Evolutionary conservation across 2,113 vertebrate species (phyloP).

Genomic region (Vidua macroura): DNA sequence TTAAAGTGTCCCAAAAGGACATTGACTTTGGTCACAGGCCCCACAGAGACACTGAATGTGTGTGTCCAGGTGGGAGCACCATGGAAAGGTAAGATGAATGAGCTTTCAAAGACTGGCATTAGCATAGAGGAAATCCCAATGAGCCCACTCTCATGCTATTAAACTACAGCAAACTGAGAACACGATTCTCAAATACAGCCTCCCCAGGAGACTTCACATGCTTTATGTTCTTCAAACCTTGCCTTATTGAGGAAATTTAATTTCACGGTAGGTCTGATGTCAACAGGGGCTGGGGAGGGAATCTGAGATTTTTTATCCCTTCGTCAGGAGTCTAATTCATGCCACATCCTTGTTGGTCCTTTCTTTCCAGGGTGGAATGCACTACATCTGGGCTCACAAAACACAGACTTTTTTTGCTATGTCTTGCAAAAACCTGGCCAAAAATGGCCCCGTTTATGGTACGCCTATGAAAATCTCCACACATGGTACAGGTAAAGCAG

Average conservation of each 20-base stretch:
- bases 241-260: background rate
- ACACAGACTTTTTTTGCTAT: background rate
- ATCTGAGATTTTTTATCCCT: background rate
- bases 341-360: background rate
- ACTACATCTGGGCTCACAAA: background rate
- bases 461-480: background rate
- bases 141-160: background rate
- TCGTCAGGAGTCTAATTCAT: background rate
- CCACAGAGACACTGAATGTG: background rate
- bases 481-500: background rate
- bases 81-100: background rate
- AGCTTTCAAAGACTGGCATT: background rate
- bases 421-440: background rate
- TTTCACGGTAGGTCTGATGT: background rate
- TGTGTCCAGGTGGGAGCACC: background rate
- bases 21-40: background rate
- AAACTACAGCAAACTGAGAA: background rate
- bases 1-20: background rate
- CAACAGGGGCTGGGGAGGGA: background rate
- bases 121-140: background rate
- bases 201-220: background rate
- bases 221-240: background rate
- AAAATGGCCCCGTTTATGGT: background rate
- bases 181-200: background rate
- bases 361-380: background rate